Evolutionary conservation across 2,113 vertebrate genomes (phyloP), one percentile per base, ranked within the genome.

Genomic region (Physeter macrocephalus): DNA sequence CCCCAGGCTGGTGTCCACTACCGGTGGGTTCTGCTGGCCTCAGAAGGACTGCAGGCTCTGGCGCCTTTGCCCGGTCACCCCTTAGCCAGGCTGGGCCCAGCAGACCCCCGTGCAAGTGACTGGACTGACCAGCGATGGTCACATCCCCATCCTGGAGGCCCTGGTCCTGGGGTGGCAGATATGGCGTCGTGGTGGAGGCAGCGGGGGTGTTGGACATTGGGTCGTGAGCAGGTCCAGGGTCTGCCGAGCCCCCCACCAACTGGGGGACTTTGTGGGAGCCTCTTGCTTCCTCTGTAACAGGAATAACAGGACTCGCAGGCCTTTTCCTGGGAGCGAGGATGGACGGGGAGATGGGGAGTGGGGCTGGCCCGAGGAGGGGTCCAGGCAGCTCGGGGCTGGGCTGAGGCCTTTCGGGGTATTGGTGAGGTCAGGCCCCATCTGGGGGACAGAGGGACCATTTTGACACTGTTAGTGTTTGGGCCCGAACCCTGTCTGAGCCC

Each of bases 281-380:
- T 15, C 27, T 5, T 34, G 11, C 36, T 21, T 36, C 78, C 52
- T 27, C 49, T 29, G 52, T n/a, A 46, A 34, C 0, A 0, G 7
- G 39, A 61, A 31, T n/a, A 29, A 46, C 0, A 0, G 52, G 52
- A 11, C 25, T 21, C 0, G 0, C 11, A 3, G 27, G 20, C 46
- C 36, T 39, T 21, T 43, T 57, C 46, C 3, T 1, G 34, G 78
- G 64, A 20, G n/a, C 6, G 21, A 17, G 77, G 77, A 10, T 0
- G 27, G 62, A 39, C 1, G 2, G 74, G 39, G 13, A 1, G 0
- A 29, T 0, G 8, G 10, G 0, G 8, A 17, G 39, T 52, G 49
- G 29, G 27, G 20, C 77, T 57, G 62, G 52, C 20, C 90, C 13
- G 29, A 12, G 27, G 46, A 52, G 49, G 49, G 49, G 49, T 52